phyloP scores from a whole-genome alignment of 2,888 invertebrate species.

The Drosophila macrospina region DNA sequence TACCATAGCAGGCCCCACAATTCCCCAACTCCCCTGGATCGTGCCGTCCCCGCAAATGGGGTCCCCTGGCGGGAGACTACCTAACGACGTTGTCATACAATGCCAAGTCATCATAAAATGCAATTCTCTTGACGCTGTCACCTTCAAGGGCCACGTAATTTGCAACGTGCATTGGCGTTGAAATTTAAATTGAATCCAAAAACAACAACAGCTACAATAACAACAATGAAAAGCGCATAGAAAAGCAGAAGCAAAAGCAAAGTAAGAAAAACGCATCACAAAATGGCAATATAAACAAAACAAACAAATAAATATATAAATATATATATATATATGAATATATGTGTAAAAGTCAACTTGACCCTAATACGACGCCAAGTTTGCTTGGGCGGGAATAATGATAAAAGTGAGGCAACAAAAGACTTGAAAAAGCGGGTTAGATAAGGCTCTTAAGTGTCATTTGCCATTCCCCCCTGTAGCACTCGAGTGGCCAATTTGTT shows the following conservation, averaged over 20 bases:
- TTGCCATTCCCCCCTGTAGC: conserved; percentile 13
- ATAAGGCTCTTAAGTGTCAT: conserved; percentile 47
- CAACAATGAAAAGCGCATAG: conserved; percentile 18
- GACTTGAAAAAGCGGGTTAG: conserved; percentile 39
- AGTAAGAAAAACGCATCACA: conserved; percentile 43
- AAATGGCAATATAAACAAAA: conserved; percentile 47
- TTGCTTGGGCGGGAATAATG: conserved; percentile 31
- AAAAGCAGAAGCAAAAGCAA: conserved; percentile 20
- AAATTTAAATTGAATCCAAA: conserved; percentile 61
- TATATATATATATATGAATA: conserved; percentile 2
- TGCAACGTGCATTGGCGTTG: conserved; percentile 67
- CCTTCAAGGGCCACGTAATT: conserved; percentile 74
- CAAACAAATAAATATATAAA: conserved; percentile 28
- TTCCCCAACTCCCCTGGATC: conserved; percentile 11
- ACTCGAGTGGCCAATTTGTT: conserved; percentile 43
- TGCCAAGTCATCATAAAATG: conserved; percentile 69
- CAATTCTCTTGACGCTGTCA: conserved; percentile 65
- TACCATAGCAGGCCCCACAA: conserved; percentile 6
- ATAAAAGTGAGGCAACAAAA: conserved; percentile 34
- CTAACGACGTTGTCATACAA: conserved; percentile 50
- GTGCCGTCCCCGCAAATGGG: neutral
- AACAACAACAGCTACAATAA: conserved; percentile 32
- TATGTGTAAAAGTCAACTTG: conserved; percentile 56
- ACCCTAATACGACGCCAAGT: conserved; percentile 58
- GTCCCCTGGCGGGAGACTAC: conserved; percentile 7